These are phyloP conservation scores for Pseudomyrmex dendroicus DNA, from an alignment of 1,140 invertebrate genomes.

Conservation along the genomic window DNA sequence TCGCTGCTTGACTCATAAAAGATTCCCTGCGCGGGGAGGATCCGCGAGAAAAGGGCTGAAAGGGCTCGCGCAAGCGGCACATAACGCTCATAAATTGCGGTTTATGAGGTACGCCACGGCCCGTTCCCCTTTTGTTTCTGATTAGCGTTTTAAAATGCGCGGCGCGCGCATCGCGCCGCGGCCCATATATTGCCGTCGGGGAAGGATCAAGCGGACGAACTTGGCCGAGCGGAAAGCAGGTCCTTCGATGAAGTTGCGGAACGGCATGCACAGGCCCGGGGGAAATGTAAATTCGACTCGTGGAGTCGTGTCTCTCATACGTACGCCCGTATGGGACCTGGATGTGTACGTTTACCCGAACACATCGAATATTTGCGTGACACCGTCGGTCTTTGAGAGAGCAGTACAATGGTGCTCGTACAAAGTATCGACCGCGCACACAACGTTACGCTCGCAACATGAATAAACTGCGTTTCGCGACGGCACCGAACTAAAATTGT, in stretches of 20 bases:
- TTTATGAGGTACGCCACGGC: conserved; percentile 34
- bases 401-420: conserved; percentile 44
- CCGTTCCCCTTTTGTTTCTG: conserved; percentile 12
- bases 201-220: conserved; percentile 31
- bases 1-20: conserved; percentile 31
- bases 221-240: background rate
- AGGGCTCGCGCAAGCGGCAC: background rate
- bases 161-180: conserved; percentile 11
- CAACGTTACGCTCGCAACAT: conserved; percentile 16
- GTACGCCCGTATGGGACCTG: conserved; percentile 17
- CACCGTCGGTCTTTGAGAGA: conserved; percentile 51
- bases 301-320: background rate
- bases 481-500: conserved; percentile 35
- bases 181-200: background rate
- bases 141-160: conserved; percentile 50
- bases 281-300: conserved; percentile 21
- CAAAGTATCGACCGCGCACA: conserved; percentile 33
- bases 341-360: conserved; percentile 37
- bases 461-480: conserved; percentile 25
- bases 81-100: conserved; percentile 44
- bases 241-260: conserved; percentile 15
- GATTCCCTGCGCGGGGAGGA: background rate
- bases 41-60: background rate
- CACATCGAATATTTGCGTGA: conserved; percentile 47
- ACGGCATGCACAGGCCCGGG: background rate